Base-by-base conservation (phyloP, 2,888 invertebrate species). In the Heliconius charithonia region DNA sequence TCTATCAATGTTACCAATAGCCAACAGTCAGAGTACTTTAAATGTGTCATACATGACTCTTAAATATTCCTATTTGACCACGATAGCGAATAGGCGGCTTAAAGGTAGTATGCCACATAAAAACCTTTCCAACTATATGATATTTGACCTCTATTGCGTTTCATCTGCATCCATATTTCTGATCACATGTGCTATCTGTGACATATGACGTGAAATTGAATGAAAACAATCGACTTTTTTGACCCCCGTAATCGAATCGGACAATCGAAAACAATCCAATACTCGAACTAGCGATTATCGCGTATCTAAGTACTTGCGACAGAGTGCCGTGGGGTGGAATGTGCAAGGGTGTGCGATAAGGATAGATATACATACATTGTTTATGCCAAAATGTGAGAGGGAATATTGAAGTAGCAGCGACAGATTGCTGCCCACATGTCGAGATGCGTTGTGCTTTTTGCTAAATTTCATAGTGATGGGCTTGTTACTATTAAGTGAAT, bases 341-440 rank as follows among this genome's bases (percentile, higher is more conserved):
- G 77, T 79, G 81, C 65, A 81, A 82, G 91, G 90, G 90, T 9
- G 88, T 83, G 80, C 62, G 88, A 89, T 72, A 65, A 88, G 81
- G 89, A 89, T 3, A 79, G 79, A 4, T 27, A 16, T 19, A 78
- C 27, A 13, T 22, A 51, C 73, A 77, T 13, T 12, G 12, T 3
- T 7, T n/a, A 9, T 41, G 19, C 6, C 87, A 80, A 79, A 69
- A 88, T 90, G 66, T 41, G 89, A 81, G 91, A 91, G 0, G 79
- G 81, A 12, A 88, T 88, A 90, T 88, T 90, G 89, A 89, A 89
- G 90, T 90, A 89, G 89, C 89, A 90, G 89, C 94, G 94, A 94
- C 94, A 94, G 94, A 95, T 95, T 95, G 94, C 89, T 91, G 92
- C 91, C 92, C 94, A 95, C 94, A 95, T 95, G 94, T 93, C 93